Conservation (phyloP, 2,797 vertebrate genomes). For the Gobio occitaniae region DNA sequence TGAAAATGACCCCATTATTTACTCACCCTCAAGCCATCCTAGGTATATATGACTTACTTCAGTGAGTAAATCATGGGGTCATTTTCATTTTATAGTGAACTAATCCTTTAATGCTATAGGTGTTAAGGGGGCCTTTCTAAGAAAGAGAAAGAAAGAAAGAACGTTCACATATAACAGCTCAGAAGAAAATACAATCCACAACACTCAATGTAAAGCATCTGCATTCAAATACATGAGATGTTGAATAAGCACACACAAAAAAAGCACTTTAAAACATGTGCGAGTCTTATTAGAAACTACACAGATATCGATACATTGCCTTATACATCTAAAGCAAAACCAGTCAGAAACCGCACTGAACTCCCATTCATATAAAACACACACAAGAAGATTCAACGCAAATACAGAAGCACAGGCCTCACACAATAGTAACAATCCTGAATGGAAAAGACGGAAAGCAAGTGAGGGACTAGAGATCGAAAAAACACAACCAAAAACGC, state of each 20-base stretch:
- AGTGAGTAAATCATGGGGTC: too few relatives aligned
- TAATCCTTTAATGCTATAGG: not conserved
- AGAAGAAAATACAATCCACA: not conserved
- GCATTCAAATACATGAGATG: not conserved
- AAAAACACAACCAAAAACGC: slow-evolving; percentile 28
- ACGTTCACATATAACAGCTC: not conserved
- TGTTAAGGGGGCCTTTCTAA: not conserved
- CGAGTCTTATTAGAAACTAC: not conserved
- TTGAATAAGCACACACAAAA: not conserved
- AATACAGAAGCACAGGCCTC: slow-evolving; percentile 34
- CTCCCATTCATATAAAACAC: slow-evolving; percentile 14
- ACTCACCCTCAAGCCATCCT: too few relatives aligned
- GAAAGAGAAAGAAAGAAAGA: not conserved
- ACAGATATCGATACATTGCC: not conserved
- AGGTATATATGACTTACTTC: too few relatives aligned
- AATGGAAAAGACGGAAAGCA: slow-evolving; percentile 4
- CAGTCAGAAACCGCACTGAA: not conserved
- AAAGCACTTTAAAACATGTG: not conserved
- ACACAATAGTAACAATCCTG: slow-evolving; percentile 3
- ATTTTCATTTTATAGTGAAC: too few relatives aligned
- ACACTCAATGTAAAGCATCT: slow-evolving; percentile 22
- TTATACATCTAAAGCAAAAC: slow-evolving; percentile 1
- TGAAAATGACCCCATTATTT: too few relatives aligned
- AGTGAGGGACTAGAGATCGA: not conserved
- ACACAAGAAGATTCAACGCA: slow-evolving; percentile 13